A percentile compares a stretch with the other conserved stretches of the same genome.
phyloP scores from a whole-genome alignment of 1,140 invertebrate species.

The Amphibalanus amphitrite region DNA sequence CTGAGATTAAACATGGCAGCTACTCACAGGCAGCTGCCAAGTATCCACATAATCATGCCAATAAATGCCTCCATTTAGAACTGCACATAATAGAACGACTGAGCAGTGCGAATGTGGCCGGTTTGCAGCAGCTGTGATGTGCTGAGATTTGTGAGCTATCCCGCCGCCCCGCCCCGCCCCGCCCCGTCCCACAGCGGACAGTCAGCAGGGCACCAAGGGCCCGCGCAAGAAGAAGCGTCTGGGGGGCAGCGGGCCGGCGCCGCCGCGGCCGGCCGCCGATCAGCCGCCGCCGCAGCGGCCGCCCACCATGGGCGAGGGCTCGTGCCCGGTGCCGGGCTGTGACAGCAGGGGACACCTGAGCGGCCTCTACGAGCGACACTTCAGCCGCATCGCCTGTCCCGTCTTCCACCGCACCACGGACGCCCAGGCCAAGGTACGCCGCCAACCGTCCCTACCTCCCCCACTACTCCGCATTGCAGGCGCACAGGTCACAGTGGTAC shows the following conservation, averaged over 20 bases:
- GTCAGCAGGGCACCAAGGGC: neutral
- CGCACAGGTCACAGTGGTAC: no score
- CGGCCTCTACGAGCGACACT: constrained; percentile 57
- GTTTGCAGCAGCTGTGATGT: no score
- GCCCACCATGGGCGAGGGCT: constrained; percentile 34
- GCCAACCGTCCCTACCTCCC: no score
- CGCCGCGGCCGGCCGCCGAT: neutral
- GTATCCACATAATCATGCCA: no score
- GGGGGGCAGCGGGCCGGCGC: neutral
- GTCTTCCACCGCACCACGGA: constrained; percentile 71
- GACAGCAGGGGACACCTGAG: constrained; percentile 75
- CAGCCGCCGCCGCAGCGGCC: neutral
- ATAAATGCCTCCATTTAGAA: neutral
- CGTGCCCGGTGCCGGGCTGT: constrained; percentile 72
- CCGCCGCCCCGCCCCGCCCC: no score
- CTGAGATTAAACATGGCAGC: no score
- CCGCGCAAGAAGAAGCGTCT: neutral
- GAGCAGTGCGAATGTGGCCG: no score
- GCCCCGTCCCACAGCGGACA: neutral
- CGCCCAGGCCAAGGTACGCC: constrained; percentile 67
- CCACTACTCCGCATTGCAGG: no score
- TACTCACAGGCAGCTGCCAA: no score
- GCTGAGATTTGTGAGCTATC: no score
- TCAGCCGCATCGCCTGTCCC: constrained; percentile 73
- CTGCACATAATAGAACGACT: no score